Evolutionary conservation across 2,888 invertebrate genomes (phyloP).

Genomic region (Leptinotarsa haldemani): DNA sequence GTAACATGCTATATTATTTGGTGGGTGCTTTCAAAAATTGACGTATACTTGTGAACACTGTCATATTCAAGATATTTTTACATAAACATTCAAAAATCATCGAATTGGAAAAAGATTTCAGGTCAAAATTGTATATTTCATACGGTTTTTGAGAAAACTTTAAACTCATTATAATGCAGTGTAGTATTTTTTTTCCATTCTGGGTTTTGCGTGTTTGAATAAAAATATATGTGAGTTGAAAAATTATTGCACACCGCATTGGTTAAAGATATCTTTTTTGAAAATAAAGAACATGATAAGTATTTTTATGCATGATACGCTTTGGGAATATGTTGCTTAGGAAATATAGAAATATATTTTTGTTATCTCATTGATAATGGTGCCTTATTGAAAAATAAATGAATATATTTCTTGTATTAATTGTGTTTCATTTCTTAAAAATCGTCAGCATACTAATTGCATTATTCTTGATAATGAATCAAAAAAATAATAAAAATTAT

Average conservation of each 20-base stretch:
- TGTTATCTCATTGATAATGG: constrained; percentile 24
- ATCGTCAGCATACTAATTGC: not conserved
- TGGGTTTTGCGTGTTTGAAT: too few species aligned
- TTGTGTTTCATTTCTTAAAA: not conserved
- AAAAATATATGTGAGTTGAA: too few species aligned
- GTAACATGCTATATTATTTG: constrained; percentile 1
- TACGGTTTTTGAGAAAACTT: too few species aligned
- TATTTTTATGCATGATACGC: constrained; percentile 24
- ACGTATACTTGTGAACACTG: not conserved
- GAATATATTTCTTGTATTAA: constrained; percentile 10
- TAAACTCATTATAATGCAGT: too few species aligned
- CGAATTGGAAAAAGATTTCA: not conserved
- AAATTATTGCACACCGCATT: too few species aligned
- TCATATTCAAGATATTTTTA: not conserved
- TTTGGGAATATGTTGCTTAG: constrained; percentile 29
- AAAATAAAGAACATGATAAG: not conserved
- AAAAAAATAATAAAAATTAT: too few species aligned
- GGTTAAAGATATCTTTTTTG: not conserved
- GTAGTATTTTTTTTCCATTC: too few species aligned
- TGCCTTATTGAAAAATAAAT: constrained; percentile 24
- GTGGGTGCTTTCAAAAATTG: constrained; percentile 4
- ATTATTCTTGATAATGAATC: too few species aligned
- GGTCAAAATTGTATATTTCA: too few species aligned
- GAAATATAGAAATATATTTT: constrained; percentile 21
- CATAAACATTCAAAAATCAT: not conserved